Conservation (phyloP, 2,888 invertebrate genomes). For the Scrobipalpa atriplicella region DNA sequence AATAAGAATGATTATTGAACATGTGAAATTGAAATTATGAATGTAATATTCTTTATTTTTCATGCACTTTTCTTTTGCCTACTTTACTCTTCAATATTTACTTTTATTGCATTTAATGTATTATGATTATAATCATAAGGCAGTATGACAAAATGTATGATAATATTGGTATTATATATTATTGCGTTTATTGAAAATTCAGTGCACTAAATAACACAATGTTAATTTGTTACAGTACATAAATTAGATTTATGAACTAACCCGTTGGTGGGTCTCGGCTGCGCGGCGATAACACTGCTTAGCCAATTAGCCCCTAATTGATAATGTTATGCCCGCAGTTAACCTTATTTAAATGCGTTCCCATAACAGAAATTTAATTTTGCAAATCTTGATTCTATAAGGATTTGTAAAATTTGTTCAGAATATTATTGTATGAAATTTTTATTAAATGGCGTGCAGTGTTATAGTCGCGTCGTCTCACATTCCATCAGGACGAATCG, state of each 20-base stretch:
- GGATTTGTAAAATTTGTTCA: not conserved
- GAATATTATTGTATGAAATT: not conserved
- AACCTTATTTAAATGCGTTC: not conserved
- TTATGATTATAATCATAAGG: slow-evolving; percentile 61
- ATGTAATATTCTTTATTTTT: slow-evolving; percentile 58
- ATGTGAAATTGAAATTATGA: slow-evolving; percentile 48
- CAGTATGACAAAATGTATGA: slow-evolving; percentile 66
- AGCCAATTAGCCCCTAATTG: slow-evolving; percentile 60
- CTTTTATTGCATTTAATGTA: slow-evolving; percentile 65
- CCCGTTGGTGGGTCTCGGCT: slow-evolving; percentile 66
- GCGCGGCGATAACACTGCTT: slow-evolving; percentile 80
- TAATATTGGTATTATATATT: slow-evolving; percentile 54
- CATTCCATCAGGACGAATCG: slow-evolving; percentile 66
- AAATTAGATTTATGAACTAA: slow-evolving; percentile 66
- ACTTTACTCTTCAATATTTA: slow-evolving; percentile 61
- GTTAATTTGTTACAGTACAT: slow-evolving; percentile 59
- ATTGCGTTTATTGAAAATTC: slow-evolving; percentile 53
- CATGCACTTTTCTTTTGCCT: slow-evolving; percentile 74
- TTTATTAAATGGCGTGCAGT: slow-evolving; percentile 49
- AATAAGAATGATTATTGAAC: slow-evolving; percentile 60
- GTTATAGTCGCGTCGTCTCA: slow-evolving; percentile 70
- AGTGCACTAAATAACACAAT: slow-evolving; percentile 73
- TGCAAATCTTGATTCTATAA: not conserved
- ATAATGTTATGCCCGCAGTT: slow-evolving; percentile 35
- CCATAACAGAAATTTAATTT: slow-evolving; percentile 11